Conservation (phyloP, 2,113 vertebrate species). For the Hemiscyllium ocellatum region DNA sequence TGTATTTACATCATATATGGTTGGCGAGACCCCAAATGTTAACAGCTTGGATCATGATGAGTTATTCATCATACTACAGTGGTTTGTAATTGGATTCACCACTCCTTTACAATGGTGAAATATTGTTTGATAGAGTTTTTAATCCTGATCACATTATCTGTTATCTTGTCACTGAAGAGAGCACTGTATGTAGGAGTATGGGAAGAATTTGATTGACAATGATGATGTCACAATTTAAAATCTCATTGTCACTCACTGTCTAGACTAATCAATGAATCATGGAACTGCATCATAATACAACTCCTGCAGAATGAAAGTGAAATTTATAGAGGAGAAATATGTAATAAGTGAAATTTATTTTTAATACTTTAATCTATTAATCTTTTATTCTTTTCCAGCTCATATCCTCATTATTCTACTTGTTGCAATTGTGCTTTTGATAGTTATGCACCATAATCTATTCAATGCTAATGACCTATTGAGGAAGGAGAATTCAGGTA, state of each 20-base stretch:
- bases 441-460: conserved; percentile 84
- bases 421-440: conserved; percentile 73
- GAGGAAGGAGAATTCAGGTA: conserved; percentile 72
- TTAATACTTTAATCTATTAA: conserved; percentile 14
- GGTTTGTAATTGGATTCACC: not conserved
- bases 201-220: not conserved
- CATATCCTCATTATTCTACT: conserved; percentile 78
- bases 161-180: not conserved
- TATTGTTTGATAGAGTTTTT: not conserved
- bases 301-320: not conserved
- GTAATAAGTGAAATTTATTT: not conserved
- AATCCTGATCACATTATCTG: not conserved
- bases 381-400: conserved; percentile 60
- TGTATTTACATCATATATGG: not conserved
- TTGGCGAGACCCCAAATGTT: not conserved
- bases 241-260: not conserved
- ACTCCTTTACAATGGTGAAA: not conserved
- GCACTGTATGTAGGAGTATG: not conserved
- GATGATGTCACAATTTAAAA: not conserved
- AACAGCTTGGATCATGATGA: not conserved
- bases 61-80: not conserved
- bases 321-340: not conserved
- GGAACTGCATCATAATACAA: not conserved
- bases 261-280: not conserved
- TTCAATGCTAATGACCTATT: conserved; percentile 82